Conservation (phyloP, 2,797 vertebrate species). For the Podargus strigoides region DNA sequence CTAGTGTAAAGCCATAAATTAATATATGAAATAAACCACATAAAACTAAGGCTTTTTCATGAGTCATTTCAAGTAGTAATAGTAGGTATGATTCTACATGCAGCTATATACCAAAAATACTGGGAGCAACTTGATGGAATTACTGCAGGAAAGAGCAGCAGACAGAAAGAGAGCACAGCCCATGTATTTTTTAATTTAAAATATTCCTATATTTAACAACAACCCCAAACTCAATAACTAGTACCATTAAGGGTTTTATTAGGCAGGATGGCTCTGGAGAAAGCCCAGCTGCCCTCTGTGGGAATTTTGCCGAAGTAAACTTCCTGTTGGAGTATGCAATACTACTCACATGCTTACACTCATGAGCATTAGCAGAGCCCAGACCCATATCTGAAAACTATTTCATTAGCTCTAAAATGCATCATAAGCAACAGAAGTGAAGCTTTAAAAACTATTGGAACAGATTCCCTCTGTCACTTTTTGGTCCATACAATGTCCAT, state of each 20-base stretch:
- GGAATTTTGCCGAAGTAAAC: conserved; percentile 45
- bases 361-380: background rate
- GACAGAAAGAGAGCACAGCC: background rate
- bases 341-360: background rate
- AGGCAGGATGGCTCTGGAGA: background rate
- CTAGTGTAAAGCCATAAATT: background rate
- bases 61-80: background rate
- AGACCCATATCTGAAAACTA: background rate
- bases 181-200: background rate
- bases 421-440: background rate
- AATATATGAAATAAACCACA: background rate
- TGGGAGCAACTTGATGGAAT: background rate
- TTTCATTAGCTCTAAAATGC: conserved; percentile 14
- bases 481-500: background rate
- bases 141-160: background rate
- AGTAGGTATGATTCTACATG: background rate
- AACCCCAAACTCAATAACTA: conserved; percentile 7
- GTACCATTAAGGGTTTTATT: conserved; percentile 10
- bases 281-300: conserved; percentile 12
- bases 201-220: background rate
- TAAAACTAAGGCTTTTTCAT: background rate
- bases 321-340: background rate
- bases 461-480: background rate
- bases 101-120: background rate
- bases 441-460: background rate